These are phyloP conservation scores for Procambarus virginalis DNA, from an alignment of 1,140 invertebrate genomes.

Conservation along the genomic window DNA sequence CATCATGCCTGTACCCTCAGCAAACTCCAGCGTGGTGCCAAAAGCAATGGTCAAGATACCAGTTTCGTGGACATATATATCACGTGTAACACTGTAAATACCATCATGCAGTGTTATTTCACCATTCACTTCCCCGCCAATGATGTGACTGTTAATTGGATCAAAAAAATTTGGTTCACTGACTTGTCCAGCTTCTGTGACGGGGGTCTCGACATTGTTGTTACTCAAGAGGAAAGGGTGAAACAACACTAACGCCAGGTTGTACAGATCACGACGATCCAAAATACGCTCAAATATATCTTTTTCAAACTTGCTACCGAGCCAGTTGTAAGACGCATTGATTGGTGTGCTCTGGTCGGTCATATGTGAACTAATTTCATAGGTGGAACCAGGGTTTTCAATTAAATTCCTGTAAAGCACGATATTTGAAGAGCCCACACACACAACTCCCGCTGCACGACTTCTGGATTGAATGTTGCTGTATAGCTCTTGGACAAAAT, in stretches of 20 bases:
- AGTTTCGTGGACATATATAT: constrained; percentile 92
- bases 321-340: constrained; percentile 95
- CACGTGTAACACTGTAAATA: constrained; percentile 84
- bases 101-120: constrained; percentile 76
- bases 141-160: constrained; percentile 86
- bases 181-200: constrained; percentile 81
- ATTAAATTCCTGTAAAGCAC: constrained; percentile 93
- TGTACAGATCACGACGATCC: constrained; percentile 92
- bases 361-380: constrained; percentile 96
- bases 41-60: constrained; percentile 89
- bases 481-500: constrained; percentile 91
- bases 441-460: constrained; percentile 90
- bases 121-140: constrained; percentile 85
- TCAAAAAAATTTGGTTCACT: constrained; percentile 85
- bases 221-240: constrained; percentile 89
- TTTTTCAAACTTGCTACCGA: constrained; percentile 86
- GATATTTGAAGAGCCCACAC: constrained; percentile 90
- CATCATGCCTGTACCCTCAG: constrained; percentile 87
- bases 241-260: constrained; percentile 90
- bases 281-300: constrained; percentile 85
- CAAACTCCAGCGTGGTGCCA: constrained; percentile 86
- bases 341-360: constrained; percentile 95
- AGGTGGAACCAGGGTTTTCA: constrained; percentile 90
- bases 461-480: constrained; percentile 87
- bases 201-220: constrained; percentile 87